Evolutionary conservation across 1,140 invertebrate species (phyloP), one percentile per base, ranked within the genome.

Genomic region (Dolichoris vasculosae): DNA sequence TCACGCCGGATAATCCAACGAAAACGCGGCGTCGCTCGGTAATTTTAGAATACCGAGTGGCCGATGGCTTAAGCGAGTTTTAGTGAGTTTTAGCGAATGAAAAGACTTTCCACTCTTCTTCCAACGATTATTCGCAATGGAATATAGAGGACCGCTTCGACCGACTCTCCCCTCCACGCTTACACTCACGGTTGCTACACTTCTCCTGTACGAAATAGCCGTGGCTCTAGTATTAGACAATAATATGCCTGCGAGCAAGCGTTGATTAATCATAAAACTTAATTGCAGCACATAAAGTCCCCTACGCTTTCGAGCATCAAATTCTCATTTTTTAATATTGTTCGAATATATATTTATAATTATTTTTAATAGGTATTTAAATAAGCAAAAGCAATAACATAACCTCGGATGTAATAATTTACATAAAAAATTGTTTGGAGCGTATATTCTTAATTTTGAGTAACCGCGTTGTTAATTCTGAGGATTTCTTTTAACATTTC

Each of bases 181-280:
- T 17, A 17, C 51, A 20, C 20, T 17, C 51, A 2, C 51, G 55
- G 2, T 59, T 59, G 55, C 15, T 23, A 38, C 35, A 38, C 35
- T 38, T 69, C 0, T 20, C 11, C 67, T 7, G 30, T 23, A 6
- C 32, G 0, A 38, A 69, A 38, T 30, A 13, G 15, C 67, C 67
- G 30, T 20, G 35, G 67, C 67, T 38, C 35, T 23, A 38, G 30
- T 23, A 69, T 69, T 69, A 69, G 35, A 38, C 32, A 69, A 69
- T 69, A 69, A 67, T 67, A 67, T 35, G 64, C 15, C 32, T 69
- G 15, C 32, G 35, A 69, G 17, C 67, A 69, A 69, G 67, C 67
- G 67, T 69, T 69, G 67, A 69, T 69, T 69, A 69, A 69, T 69
- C 67, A 32, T 69, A 69, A 69, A 67, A 67, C 64, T 30, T 67